Evolutionary conservation across 2,113 vertebrate genomes (phyloP).

Genomic region (Paradisaea rubra): DNA sequence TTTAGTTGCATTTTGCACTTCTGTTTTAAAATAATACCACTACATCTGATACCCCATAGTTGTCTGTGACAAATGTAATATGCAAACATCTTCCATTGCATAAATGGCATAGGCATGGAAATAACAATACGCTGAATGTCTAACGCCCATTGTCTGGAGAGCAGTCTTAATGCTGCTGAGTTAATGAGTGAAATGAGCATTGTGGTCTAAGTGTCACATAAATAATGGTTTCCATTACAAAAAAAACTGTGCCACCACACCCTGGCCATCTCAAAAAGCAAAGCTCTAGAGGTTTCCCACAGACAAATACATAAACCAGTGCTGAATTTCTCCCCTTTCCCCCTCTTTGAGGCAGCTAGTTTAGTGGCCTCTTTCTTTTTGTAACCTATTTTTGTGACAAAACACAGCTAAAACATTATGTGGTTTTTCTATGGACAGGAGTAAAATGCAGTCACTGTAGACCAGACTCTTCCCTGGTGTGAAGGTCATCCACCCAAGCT

Average conservation of each 20-base stretch:
- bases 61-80: slow-evolving; percentile 60
- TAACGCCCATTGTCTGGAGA: slow-evolving; percentile 39
- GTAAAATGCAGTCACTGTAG: background rate
- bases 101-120: slow-evolving; percentile 26
- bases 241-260: slow-evolving; percentile 31
- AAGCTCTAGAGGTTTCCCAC: slow-evolving; percentile 39
- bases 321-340: background rate
- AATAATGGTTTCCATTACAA: slow-evolving; percentile 59
- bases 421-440: background rate
- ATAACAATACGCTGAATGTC: slow-evolving; percentile 16
- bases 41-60: slow-evolving; percentile 51
- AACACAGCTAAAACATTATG: background rate
- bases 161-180: slow-evolving; percentile 26
- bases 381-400: slow-evolving; percentile 23
- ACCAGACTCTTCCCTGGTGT: background rate
- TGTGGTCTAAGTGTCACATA: slow-evolving; percentile 39
- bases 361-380: background rate
- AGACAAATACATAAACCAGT: slow-evolving; percentile 51
- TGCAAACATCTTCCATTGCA: slow-evolving; percentile 16
- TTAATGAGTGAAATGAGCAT: slow-evolving; percentile 46
- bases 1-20: slow-evolving; percentile 55
- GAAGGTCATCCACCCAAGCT: background rate
- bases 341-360: background rate
- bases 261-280: slow-evolving; percentile 41
- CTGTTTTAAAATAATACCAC: slow-evolving; percentile 43